These are phyloP conservation scores for Tinea pellionella DNA, from an alignment of 2,888 invertebrate species.

Conservation along the genomic window DNA sequence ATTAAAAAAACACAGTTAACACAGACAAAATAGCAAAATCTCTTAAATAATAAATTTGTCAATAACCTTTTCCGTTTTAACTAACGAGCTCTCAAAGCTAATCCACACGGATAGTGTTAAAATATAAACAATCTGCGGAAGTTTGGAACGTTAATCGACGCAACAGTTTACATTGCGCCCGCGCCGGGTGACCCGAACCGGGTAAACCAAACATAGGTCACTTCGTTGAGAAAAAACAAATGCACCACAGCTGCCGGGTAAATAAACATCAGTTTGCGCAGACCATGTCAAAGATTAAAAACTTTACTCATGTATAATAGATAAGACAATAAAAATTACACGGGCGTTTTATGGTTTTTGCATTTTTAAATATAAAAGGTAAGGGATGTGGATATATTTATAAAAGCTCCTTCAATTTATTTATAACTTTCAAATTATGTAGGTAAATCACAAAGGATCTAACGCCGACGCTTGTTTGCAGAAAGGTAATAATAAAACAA, in stretches of 20 bases:
- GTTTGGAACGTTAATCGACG: constrained; percentile 6
- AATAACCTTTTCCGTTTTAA: background rate
- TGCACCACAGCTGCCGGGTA: constrained; percentile 40
- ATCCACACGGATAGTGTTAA: background rate
- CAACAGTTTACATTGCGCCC: constrained; percentile 10
- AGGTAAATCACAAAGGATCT: too few relatives aligned
- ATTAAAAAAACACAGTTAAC: too few relatives aligned
- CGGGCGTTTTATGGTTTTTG: too few relatives aligned
- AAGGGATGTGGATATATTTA: too few relatives aligned
- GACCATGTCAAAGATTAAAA: background rate
- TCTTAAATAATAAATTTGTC: background rate
- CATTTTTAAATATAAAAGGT: too few relatives aligned
- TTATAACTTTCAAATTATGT: too few relatives aligned
- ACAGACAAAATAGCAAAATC: background rate
- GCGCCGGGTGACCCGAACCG: constrained; percentile 11
- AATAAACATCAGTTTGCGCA: constrained; percentile 37
- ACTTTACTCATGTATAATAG: background rate
- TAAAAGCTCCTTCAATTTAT: too few relatives aligned
- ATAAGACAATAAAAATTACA: background rate
- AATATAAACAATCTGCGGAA: constrained; percentile 11
- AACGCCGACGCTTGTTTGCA: too few relatives aligned
- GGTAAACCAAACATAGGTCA: constrained; percentile 10
- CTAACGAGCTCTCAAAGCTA: constrained; percentile 2
- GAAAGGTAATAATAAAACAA: too few relatives aligned
- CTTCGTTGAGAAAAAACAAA: constrained; percentile 45